Percentiles rank a stretch among this genome's conserved stretches.
Conservation (phyloP, 2,888 invertebrate species). For the Parelbella ahira region DNA sequence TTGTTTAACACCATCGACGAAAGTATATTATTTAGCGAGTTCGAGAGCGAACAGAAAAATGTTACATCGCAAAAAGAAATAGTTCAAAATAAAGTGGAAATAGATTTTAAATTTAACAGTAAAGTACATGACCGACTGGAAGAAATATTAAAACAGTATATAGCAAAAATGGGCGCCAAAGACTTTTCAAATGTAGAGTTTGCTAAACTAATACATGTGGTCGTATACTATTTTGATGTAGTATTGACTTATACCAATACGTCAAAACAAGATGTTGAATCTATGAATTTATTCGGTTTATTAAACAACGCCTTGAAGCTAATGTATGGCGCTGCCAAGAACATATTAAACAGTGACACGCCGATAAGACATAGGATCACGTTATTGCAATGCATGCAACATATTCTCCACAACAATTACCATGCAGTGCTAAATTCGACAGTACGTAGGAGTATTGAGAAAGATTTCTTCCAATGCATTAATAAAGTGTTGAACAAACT, state of each 20-base stretch:
- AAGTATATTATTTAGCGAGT: conserved; percentile 59
- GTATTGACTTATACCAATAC: conserved; percentile 41
- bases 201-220: conserved; percentile 41
- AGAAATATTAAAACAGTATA: conserved; percentile 31
- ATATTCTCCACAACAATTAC: conserved; percentile 46
- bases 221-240: conserved; percentile 46
- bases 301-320: conserved; percentile 40
- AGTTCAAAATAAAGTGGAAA: conserved; percentile 28
- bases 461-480: conserved; percentile 53
- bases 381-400: conserved; percentile 42
- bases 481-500: conserved; percentile 52
- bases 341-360: conserved; percentile 40
- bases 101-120: conserved; percentile 38
- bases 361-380: conserved; percentile 44
- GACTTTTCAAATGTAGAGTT: conserved; percentile 38
- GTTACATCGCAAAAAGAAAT: conserved; percentile 17
- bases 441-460: conserved; percentile 44
- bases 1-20: conserved; percentile 53
- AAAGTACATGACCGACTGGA: conserved; percentile 42
- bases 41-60: conserved; percentile 43
- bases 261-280: conserved; percentile 36
- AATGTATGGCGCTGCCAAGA: conserved; percentile 41
- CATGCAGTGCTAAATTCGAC: conserved; percentile 37
- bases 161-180: conserved; percentile 33
- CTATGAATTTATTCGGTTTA: conserved; percentile 36